Conservation (phyloP, 2,797 vertebrate genomes). For the Dallia pectoralis region DNA sequence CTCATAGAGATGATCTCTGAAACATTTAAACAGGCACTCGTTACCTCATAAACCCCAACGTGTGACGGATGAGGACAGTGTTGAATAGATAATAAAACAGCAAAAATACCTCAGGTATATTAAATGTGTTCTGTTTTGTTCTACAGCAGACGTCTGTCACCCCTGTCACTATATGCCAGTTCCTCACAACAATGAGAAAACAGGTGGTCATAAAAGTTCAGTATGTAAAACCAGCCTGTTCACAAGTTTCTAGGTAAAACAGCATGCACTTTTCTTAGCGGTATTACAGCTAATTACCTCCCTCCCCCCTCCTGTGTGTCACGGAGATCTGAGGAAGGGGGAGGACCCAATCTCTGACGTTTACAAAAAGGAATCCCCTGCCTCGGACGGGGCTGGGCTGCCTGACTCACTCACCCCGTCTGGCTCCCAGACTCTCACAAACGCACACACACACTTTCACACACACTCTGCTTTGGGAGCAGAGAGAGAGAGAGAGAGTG, state of each 20-base stretch:
- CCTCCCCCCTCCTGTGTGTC: conserved; percentile 79
- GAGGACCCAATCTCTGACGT: conserved; percentile 25
- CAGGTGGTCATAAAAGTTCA: neutral
- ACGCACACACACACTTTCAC: conserved; percentile 68
- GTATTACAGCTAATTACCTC: conserved; percentile 73
- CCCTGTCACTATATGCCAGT: neutral
- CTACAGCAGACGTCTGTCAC: no score
- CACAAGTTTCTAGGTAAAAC: conserved; percentile 53
- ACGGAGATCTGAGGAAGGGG: conserved; percentile 30
- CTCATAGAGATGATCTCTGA: neutral
- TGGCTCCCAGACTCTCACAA: conserved; percentile 71
- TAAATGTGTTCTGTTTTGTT: no score
- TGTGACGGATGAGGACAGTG: neutral
- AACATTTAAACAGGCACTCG: neutral
- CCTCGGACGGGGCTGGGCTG: conserved; percentile 67
- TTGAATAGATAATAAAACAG: neutral
- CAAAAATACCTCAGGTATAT: neutral
- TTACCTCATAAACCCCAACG: neutral
- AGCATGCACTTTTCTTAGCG: conserved; percentile 74
- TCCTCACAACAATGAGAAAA: neutral
- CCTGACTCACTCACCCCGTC: conserved; percentile 70
- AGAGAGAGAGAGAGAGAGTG: conserved; percentile 35
- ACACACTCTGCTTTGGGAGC: conserved; percentile 61
- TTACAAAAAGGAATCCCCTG: conserved; percentile 56
- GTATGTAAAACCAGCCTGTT: neutral